Evolutionary conservation across 1,140 invertebrate species (phyloP).

Genomic region (Sarcophaga peregrina): DNA sequence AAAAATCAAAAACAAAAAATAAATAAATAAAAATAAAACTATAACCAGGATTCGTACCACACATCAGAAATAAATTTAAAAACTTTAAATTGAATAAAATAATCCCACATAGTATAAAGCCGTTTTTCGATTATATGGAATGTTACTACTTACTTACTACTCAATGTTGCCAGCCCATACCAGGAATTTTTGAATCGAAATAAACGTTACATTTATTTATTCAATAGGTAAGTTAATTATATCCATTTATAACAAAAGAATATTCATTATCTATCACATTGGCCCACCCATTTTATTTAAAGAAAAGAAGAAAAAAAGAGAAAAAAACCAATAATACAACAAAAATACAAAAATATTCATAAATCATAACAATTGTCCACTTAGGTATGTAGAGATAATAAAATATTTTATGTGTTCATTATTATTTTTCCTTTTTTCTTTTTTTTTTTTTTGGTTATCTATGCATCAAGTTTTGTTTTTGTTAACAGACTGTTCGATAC

Average conservation of each 20-base stretch:
- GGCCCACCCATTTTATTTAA: not conserved
- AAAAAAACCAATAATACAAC: no score
- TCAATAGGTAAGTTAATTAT: conserved; percentile 19
- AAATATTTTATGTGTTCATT: not conserved
- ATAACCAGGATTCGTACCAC: no score
- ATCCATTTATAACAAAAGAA: not conserved
- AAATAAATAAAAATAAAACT: no score
- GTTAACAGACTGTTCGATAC: not conserved
- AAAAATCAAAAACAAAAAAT: no score
- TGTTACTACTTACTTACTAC: no score
- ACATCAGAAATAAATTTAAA: no score
- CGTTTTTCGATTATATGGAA: no score
- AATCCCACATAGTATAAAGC: no score
- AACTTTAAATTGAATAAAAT: no score
- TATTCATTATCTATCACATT: not conserved
- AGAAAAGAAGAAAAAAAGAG: not conserved
- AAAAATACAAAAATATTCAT: conserved; percentile 1
- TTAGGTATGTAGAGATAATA: not conserved
- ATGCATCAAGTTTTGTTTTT: not conserved
- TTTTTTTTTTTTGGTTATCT: not conserved
- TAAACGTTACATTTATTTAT: not conserved
- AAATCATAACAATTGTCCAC: conserved; percentile 21
- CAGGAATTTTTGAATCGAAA: not conserved
- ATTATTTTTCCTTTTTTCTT: not conserved
- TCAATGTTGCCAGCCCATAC: not conserved